Evolutionary conservation across 2,888 invertebrate genomes (phyloP), one percentile per base, ranked within the genome.

Genomic region (Odontothrips loti): DNA sequence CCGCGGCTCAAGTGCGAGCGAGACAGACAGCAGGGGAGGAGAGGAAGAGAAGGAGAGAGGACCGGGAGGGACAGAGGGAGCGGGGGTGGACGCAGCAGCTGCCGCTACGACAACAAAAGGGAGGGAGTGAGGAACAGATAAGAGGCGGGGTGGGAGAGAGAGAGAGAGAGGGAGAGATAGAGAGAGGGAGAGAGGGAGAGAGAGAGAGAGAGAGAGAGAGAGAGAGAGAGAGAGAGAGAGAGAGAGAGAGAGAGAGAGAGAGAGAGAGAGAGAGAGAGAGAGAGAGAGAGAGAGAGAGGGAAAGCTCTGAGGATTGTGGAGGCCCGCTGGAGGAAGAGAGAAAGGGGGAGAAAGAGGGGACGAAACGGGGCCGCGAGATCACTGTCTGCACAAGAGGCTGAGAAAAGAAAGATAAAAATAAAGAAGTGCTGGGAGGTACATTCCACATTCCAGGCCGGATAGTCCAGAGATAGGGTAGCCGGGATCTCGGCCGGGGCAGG

Each of bases 351-450:
- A 43, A 6, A 43, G 51, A 58, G 17, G 15, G 12, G 51, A 51
- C 51, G 15, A 51, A 20, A 20, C 51, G 23, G 68, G 68, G 68
- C 27, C 10, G 23, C 8, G 68, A 75, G 68, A 75, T 75, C 68
- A 75, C 23, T 75, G 68, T 75, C 68, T 68, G 68, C 68, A 68
- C 68, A n/a, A 68, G 68, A 27, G 68, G n/a, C 68, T 75, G 58
- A 58, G 68, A 12, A 75, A 27, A 12, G 12, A 27, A 75, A 75
- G 27, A 75, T 27, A 27, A 75, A 27, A 75, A 75, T 8, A 12
- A 75, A 27, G 68, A 17, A 58, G 23, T 23, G 68, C 68, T 23
- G 34, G 2, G 68, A 12, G 68, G 68, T 12, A 12, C 68, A 27
- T 75, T 75, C 68, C 68, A 12, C 68, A 27, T 75, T 75, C 68